Evolutionary conservation across 2,888 invertebrate species (phyloP).

Genomic region (Nomada fabriciana): DNA sequence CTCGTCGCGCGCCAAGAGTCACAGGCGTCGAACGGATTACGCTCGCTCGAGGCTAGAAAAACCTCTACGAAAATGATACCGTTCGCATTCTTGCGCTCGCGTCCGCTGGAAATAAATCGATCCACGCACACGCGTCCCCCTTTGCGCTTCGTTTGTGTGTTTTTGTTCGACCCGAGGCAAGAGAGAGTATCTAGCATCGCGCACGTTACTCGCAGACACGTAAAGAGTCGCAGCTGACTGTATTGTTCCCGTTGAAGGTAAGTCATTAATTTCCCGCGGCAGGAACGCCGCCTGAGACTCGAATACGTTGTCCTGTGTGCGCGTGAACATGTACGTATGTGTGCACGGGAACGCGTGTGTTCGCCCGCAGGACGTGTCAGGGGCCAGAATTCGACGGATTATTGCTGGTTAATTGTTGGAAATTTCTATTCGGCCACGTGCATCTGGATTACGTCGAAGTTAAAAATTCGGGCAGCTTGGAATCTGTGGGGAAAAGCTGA

Average conservation of each 20-base stretch:
- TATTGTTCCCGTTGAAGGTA: conserved; percentile 80
- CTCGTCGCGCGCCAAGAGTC: conserved; percentile 10
- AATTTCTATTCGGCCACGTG: conserved; percentile 19
- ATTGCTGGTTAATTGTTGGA: conserved; percentile 67
- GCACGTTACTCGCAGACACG: conserved; percentile 71
- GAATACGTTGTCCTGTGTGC: conserved; percentile 1
- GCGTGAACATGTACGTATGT: conserved; percentile 9
- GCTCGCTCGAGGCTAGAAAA: conserved; percentile 14
- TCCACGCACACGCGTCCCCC: conserved; percentile 47
- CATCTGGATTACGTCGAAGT: neutral
- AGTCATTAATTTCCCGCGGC: conserved; percentile 83
- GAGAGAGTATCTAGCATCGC: conserved; percentile 64
- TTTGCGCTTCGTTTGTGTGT: conserved; percentile 53
- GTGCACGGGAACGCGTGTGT: neutral
- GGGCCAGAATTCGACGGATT: conserved; percentile 49
- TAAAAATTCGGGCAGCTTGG: neutral
- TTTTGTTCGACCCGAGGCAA: conserved; percentile 74
- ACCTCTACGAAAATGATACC: conserved; percentile 65
- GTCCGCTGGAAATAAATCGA: conserved; percentile 75
- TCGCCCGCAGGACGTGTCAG: conserved; percentile 48
- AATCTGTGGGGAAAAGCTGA: no score
- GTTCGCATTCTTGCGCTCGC: conserved; percentile 62
- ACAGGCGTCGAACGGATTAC: conserved; percentile 33
- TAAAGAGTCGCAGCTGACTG: conserved; percentile 76
- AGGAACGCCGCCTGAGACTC: conserved; percentile 70